Evolutionary conservation across 2,113 vertebrate genomes (phyloP), one percentile per base, ranked within the genome.

Genomic region (Excalfactoria chinensis): DNA sequence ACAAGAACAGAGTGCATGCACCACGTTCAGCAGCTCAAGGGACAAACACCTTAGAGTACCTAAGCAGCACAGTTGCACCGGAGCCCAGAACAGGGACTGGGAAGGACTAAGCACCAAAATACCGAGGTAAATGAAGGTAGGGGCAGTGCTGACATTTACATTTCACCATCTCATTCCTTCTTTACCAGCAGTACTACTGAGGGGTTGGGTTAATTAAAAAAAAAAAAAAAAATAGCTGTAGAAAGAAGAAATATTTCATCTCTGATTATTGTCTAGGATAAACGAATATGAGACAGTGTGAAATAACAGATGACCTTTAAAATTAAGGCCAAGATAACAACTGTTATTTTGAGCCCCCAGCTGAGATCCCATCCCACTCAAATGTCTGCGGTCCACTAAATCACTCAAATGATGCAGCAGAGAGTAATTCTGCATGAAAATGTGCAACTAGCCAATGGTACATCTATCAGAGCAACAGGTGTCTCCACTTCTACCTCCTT

Each of bases 241-340:
- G 85, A 69, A 88, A 94, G 44, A 72, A 75, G 16, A 80, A 76
- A 77, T 90, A 93, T 76, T 96, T 96, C 34, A 43, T 74, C 60
- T 91, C 71, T 93, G 90, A 92, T 95, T 89, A 80, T 92, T 93
- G 78, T 76, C 49, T 87, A 62, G 82, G 55, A 92, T 73, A 90
- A 84, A 87, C 37, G 20, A 79, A 69, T 85, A 73, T 28, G 60
- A 91, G 95, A 86, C 83, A 91, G 83, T 94, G 79, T 56, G 81
- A 94, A 92, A 73, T 85, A 89, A 83, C 81, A 89, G 63, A 93
- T 73, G 70, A 93, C 89, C 80, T 94, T 89, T 59, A 63, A 93
- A 95, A 95, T 60, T 53, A 89, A 89, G 91, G 75, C 91, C 63
- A 82, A 89, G 84, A 80, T 63, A 94, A 89, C 85, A 94, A 94